Evolutionary conservation across 2,888 invertebrate genomes (phyloP).

Genomic region (Zaprionus bogoriensis): DNA sequence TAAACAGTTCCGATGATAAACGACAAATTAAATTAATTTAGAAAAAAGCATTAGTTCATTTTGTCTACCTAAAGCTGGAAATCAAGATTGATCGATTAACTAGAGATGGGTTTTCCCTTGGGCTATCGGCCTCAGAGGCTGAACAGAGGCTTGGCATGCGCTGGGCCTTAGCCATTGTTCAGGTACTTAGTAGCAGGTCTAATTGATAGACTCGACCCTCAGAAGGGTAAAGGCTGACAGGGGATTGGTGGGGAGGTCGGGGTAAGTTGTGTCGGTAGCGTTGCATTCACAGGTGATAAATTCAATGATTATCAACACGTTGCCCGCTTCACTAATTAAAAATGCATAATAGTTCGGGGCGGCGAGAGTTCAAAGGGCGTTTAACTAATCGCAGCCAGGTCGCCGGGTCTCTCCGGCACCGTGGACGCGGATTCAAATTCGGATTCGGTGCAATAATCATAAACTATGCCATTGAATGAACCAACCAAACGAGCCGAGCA

Average conservation of each 20-base stretch:
- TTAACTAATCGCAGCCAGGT: constrained; percentile 52
- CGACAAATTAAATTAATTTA: no score
- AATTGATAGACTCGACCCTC: constrained; percentile 38
- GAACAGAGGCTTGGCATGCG: constrained; percentile 8
- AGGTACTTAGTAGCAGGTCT: constrained; percentile 17
- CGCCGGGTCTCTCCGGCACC: neutral
- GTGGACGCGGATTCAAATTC: constrained; percentile 22
- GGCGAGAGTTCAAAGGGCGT: constrained; percentile 54
- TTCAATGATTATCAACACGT: constrained; percentile 73
- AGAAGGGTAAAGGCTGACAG: neutral
- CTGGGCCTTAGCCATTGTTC: neutral
- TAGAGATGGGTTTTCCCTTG: neutral
- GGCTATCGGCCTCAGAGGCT: no score
- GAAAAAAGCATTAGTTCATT: no score
- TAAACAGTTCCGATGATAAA: no score
- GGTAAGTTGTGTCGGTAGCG: constrained; percentile 39
- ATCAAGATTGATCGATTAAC: neutral
- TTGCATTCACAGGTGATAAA: constrained; percentile 73
- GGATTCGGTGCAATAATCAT: constrained; percentile 68
- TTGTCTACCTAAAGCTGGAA: no score
- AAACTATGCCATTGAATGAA: constrained; percentile 55
- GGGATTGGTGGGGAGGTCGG: neutral
- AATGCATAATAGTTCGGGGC: constrained; percentile 59
- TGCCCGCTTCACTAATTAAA: constrained; percentile 61
- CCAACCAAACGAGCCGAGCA: neutral